Percentiles rank a stretch among this genome's conserved stretches.
Evolutionary conservation across 2,113 vertebrate species (phyloP).

Genomic region (Melanotaenia duboulayi): DNA sequence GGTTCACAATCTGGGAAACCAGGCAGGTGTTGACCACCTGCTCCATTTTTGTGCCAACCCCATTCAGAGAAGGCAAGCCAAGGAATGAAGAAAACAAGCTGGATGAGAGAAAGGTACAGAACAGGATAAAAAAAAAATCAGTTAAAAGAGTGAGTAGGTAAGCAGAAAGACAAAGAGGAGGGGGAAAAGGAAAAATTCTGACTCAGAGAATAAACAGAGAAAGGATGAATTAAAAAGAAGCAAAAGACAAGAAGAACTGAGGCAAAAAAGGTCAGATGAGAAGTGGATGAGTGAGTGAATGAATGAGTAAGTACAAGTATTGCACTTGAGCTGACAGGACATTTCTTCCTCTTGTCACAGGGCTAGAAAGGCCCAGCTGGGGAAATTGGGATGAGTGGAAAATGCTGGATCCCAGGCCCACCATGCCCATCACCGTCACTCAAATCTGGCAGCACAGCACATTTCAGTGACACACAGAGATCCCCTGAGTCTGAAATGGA

Average conservation of each 20-base stretch:
- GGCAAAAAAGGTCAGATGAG: no score
- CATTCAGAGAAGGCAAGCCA: conserved; percentile 17
- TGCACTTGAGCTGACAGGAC: conserved; percentile 61
- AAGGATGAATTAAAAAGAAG: not conserved
- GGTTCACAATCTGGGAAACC: conserved; percentile 36
- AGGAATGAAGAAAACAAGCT: conserved; percentile 17
- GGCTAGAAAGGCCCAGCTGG: conserved; percentile 53
- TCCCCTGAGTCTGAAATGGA: conserved; percentile 59
- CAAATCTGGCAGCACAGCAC: conserved; percentile 58
- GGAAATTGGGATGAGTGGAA: conserved; percentile 69
- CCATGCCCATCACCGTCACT: conserved; percentile 75
- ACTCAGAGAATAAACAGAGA: not conserved
- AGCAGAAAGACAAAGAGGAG: conserved; percentile 10
- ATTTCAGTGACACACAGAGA: conserved; percentile 59
- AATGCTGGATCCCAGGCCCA: conserved; percentile 56
- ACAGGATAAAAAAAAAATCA: not conserved
- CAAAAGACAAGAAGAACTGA: not conserved
- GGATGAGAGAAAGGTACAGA: not conserved
- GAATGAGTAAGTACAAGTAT: conserved; percentile 49
- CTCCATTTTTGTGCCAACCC: conserved; percentile 41
- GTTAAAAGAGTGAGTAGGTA: conserved; percentile 5
- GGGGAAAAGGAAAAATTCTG: not conserved
- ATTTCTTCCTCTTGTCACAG: conserved; percentile 75
- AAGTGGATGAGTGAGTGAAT: conserved; percentile 2
- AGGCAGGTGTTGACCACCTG: conserved; percentile 51